Base-by-base conservation (phyloP, 2,797 vertebrate species). In the Spatula clypeata region DNA sequence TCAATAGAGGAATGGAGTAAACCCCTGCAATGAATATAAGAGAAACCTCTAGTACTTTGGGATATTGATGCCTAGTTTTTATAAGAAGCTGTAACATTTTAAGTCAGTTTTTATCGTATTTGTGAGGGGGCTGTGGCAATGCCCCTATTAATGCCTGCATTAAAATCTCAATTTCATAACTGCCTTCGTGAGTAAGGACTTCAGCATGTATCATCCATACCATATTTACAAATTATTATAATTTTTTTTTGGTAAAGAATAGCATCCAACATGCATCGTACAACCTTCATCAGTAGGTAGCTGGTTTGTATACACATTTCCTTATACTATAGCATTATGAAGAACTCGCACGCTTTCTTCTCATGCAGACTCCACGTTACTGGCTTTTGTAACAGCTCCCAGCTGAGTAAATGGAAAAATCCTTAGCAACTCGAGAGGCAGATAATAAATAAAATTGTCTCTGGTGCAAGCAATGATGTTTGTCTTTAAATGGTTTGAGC, bases 141-240 rank as follows among this genome's bases (percentile, higher is more conserved):
- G 9, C 6, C 58, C 26, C 23, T 40, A 7, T 7, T 20, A 84
- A 49, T 18, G 10, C 20, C 45, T 67, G 4, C 15, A 53, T 18
- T 51, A 93, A 88, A 34, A 16, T 58, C 53, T 66, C 12, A 1
- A 1, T 54, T 73, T 65, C 58, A 36, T 21, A 36, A 79, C 26
- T 88, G 57, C 47, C 42, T 73, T 34, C 5, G 15, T 62, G 8
- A 4, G 1, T 29, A 60, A 80, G 15, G 47, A 87, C 20, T 38
- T 61, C 16, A 57, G 3, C 24, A 18, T 13, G 2, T 5, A n/a
- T 12, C 20, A 80, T 3, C 32, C 1, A 1, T 10, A 16, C 2
- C 5, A 16, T 66, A 27, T 7, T 10, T 7, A 6, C 40, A 76
- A 73, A 24, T 3, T 23, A 47, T 47, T 47, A 47, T 47, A 1